Conservation (phyloP, 2,113 vertebrate species). For the Corydoras maculifer region DNA sequence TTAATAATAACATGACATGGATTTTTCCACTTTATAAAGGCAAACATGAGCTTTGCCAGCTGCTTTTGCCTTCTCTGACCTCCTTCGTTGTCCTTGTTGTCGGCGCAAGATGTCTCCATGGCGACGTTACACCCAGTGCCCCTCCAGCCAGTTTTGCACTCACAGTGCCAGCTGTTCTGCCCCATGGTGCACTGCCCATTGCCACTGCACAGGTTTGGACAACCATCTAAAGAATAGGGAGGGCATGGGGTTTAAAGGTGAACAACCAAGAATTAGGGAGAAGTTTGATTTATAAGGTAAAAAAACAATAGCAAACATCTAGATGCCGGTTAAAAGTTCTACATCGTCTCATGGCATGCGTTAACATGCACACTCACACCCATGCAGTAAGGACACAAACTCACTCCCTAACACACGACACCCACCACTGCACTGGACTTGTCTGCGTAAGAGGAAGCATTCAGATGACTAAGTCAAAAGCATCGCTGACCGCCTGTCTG, state of each 20-base stretch:
- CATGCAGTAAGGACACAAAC: conserved; percentile 29
- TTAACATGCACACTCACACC: conserved; percentile 36
- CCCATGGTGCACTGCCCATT: conserved; percentile 96
- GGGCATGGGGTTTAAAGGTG: conserved; percentile 21
- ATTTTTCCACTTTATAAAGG: background rate
- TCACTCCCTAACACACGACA: conserved; percentile 16
- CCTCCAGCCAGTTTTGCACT: conserved; percentile 98
- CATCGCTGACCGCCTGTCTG: background rate
- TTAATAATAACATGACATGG: too few relatives aligned
- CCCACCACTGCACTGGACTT: background rate
- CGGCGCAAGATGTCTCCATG: conserved; percentile 97
- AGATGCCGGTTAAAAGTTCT: too few relatives aligned
- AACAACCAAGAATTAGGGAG: background rate
- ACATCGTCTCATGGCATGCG: conserved; percentile 24
- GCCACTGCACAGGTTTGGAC: conserved; percentile 94
- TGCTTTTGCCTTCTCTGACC: conserved; percentile 66
- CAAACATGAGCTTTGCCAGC: background rate
- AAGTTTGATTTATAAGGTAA: too few relatives aligned
- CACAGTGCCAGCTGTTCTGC: conserved; percentile 98
- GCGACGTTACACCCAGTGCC: conserved; percentile 94
- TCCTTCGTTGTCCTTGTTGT: conserved; percentile 99
- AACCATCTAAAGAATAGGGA: conserved; percentile 82
- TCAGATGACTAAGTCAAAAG: background rate
- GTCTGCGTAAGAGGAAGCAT: background rate
- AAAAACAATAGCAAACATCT: too few relatives aligned